These are phyloP conservation scores for Coecobrya sp. DNA, from an alignment of 2,888 invertebrate species.

Conservation along the genomic window DNA sequence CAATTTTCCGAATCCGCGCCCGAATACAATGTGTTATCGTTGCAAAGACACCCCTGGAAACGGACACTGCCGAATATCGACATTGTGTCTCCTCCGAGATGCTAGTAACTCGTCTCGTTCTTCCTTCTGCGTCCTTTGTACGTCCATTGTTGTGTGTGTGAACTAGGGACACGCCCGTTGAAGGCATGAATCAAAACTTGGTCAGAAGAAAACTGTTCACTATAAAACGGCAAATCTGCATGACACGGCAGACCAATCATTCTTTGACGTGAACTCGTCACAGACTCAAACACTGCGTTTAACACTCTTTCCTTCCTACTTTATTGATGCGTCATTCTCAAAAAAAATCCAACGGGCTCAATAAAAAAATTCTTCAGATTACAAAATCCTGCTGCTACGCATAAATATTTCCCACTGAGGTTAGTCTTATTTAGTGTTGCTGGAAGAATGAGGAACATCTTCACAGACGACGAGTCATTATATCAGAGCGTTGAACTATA, in stretches of 20 bases:
- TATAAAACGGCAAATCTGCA: conserved; percentile 56
- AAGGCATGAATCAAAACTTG: conserved; percentile 73
- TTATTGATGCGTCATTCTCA: conserved; percentile 18
- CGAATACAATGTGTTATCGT: conserved; percentile 69
- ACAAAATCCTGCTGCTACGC: no score
- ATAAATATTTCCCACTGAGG: no score
- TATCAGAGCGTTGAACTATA: conserved; percentile 16
- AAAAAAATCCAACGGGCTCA: no score
- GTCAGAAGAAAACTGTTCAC: conserved; percentile 12
- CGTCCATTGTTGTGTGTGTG: conserved; percentile 74
- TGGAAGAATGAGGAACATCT: not conserved
- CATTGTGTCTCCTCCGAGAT: conserved; percentile 62
- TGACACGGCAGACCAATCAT: conserved; percentile 61
- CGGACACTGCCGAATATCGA: conserved; percentile 68
- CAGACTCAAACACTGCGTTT: not conserved
- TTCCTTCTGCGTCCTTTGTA: conserved; percentile 48
- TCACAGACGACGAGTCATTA: not conserved
- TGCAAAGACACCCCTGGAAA: conserved; percentile 75
- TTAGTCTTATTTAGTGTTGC: not conserved
- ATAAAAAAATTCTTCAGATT: no score
- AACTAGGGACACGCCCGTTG: conserved; percentile 71
- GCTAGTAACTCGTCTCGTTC: not conserved
- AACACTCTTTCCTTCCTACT: not conserved
- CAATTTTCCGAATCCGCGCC: conserved; percentile 46
- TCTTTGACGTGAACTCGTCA: conserved; percentile 16